phyloP scores from a whole-genome alignment of 2,113 vertebrate genomes.

The Malurus alboscapulatus region DNA sequence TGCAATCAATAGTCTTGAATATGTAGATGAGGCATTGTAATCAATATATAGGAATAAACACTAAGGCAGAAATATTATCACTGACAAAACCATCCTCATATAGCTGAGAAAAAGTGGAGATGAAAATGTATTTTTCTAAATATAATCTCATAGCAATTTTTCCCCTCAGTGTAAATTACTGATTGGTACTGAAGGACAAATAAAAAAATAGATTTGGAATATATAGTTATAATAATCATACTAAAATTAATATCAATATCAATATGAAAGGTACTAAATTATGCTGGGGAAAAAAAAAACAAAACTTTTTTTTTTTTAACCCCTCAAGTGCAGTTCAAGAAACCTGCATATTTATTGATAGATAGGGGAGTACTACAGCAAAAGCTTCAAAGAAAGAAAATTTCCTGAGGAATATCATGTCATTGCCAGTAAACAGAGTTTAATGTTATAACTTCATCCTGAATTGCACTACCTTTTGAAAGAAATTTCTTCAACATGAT shows the following conservation, averaged over 20 bases:
- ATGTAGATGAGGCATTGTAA: neutral
- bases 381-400: conserved; percentile 1
- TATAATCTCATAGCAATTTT: neutral
- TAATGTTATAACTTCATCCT: neutral
- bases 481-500: neutral
- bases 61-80: neutral
- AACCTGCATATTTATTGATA: neutral
- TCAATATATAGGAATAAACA: conserved; percentile 15
- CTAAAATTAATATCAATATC: neutral
- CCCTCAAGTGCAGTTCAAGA: neutral
- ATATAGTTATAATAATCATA: neutral
- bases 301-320: neutral
- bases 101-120: neutral
- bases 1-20: conserved; percentile 12
- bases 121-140: neutral
- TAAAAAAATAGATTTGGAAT: neutral
- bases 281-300: neutral
- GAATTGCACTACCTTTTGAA: neutral
- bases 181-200: neutral
- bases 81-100: neutral
- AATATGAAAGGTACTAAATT: neutral
- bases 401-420: neutral
- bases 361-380: neutral
- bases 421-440: neutral
- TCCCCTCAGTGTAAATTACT: neutral